These are phyloP conservation scores for Paracentrotus lividus DNA, from an alignment of 53 echinoderm and acorn worm species.

Conservation along the genomic window DNA sequence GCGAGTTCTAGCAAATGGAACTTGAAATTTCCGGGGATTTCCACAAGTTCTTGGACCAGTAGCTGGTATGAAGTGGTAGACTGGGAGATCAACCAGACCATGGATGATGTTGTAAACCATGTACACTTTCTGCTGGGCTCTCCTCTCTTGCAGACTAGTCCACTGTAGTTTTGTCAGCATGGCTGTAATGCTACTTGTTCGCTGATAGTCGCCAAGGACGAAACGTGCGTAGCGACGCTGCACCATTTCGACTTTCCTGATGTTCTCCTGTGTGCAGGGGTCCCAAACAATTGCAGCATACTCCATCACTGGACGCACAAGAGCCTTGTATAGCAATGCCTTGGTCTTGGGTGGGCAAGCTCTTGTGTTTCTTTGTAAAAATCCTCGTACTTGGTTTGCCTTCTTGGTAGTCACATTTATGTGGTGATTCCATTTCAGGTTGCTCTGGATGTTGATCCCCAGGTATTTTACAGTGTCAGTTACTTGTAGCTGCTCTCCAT, in stretches of 20 bases:
- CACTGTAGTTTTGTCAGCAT: constrained; percentile 61
- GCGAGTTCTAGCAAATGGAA: constrained; percentile 43
- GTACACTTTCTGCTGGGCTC: constrained; percentile 58
- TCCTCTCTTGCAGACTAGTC: constrained; percentile 48
- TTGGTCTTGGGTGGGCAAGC: constrained; percentile 63
- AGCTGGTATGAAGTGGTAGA: background rate
- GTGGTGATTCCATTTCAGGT: too few species aligned
- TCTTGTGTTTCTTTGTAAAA: constrained; percentile 65
- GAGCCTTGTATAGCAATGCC: constrained; percentile 60
- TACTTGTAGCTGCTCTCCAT: too few species aligned
- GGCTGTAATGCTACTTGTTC: constrained; percentile 64
- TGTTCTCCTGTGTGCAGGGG: constrained; percentile 53
- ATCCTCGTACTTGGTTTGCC: background rate
- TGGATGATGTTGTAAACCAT: constrained; percentile 54
- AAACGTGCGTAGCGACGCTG: constrained; percentile 62
- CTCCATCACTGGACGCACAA: constrained; percentile 67
- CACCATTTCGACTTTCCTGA: constrained; percentile 71
- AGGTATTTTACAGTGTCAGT: too few species aligned
- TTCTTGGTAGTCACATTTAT: constrained; percentile 31
- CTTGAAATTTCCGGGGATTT: constrained; percentile 23
- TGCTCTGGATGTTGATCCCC: too few species aligned
- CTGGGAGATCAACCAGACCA: constrained; percentile 59
- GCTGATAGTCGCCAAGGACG: constrained; percentile 60
- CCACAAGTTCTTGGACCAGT: background rate
- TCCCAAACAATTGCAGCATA: constrained; percentile 64